phyloP scores from a whole-genome alignment of 2,888 invertebrate genomes.

The Sthenelais limicola region DNA sequence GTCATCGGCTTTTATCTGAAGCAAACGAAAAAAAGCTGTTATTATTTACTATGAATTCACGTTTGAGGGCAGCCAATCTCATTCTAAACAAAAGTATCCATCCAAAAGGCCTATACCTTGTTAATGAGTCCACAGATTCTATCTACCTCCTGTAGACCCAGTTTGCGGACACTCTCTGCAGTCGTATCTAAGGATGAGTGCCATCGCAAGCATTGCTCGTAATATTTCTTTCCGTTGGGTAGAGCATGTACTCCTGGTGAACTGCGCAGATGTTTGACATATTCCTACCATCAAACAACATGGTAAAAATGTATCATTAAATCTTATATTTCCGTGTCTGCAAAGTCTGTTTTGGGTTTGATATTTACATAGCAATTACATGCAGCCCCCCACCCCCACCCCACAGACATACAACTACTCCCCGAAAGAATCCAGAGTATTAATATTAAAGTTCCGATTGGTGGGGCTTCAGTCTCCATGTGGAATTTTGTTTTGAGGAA shows the following conservation, averaged over 20 bases:
- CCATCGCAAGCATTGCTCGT: slow-evolving; percentile 34
- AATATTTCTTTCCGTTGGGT: slow-evolving; percentile 25
- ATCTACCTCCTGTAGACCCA: slow-evolving; percentile 18
- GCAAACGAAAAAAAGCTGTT: not conserved
- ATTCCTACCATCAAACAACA: no score
- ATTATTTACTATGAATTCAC: not conserved
- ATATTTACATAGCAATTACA: no score
- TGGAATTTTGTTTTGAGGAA: no score
- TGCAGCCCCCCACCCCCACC: no score
- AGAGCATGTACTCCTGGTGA: not conserved
- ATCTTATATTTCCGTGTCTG: no score
- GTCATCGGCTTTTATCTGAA: slow-evolving; percentile 22
- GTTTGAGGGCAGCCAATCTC: not conserved
- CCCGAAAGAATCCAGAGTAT: no score
- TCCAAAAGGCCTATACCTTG: slow-evolving; percentile 44
- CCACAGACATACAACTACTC: no score
- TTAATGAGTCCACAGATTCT: slow-evolving; percentile 47
- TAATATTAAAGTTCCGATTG: no score
- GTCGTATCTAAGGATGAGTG: slow-evolving; percentile 34
- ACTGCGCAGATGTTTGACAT: not conserved
- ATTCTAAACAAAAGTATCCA: not conserved
- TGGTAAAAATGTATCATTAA: no score
- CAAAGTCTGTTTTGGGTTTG: no score
- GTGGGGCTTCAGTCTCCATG: no score
- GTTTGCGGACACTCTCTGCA: slow-evolving; percentile 5